Base-by-base conservation (phyloP, 2,888 invertebrate genomes). In the Drosophila colorata region DNA sequence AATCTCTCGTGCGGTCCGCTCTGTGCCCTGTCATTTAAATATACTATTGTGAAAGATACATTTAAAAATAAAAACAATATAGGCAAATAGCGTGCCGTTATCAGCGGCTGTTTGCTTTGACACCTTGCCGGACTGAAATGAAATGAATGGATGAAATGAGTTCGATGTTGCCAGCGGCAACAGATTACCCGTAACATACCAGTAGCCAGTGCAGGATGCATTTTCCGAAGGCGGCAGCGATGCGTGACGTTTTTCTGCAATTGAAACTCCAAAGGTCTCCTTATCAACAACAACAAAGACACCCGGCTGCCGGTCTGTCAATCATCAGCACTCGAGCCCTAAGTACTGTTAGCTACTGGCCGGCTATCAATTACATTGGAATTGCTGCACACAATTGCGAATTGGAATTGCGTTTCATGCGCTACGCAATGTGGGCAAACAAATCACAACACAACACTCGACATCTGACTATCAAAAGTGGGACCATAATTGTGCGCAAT, bases 401-500 rank as follows among this genome's bases (percentile, higher is more conserved):
- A 72, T 60, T 70, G 66, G 57, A 69, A 70, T 78, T 73, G 73
- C 76, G 63, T 77, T 64, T 44, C 48, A 48, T 18, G 40, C 18
- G 9, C 61, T 61, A 80, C 83, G 83, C 83, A 83, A 80, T 79
- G 58, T 49, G 60, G 2, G 57, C 55, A 81, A 84, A 81, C 43
- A 80, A 85, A 85, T 83, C 82, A 82, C 80, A 82, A 65, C 43
- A 28, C 28, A 28, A 8, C 25, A 28, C 28, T 28, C 28, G 28
- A 25, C 25, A 9, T 52, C 52, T 37, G 52, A 43, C 85, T 69
- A 81, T 79, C 82, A 77, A 70, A 70, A 25, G 31, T 52, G 31
- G 13, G 16, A 1, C 41, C 28, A 58, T 61, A 69, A 76, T 80
- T 73, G 80, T 80, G 83, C 76, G 86, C 82, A 83, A 80, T 82